Base-by-base conservation (phyloP, 92 coral and sea anemone genomes). In the Meandrina meandrites region DNA sequence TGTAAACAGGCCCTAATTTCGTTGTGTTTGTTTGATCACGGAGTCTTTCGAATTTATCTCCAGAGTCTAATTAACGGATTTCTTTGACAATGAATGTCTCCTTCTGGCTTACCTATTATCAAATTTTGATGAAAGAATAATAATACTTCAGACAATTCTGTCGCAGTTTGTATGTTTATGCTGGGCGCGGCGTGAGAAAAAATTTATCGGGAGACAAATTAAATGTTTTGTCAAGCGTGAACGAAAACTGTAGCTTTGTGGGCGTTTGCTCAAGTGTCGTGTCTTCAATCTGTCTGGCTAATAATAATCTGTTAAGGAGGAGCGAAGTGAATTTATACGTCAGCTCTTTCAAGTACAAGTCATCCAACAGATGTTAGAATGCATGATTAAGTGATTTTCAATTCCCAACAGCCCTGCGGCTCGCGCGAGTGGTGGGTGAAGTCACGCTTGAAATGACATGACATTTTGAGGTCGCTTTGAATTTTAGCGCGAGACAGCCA, bases 401-500 rank as follows among this genome's bases (percentile, higher is more conserved):
- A 82, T 73, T 83, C 87, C 54, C 70, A 35, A 71, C 57, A 34
- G 13, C 80, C 72, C 1, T 6, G 6, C n/a, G n/a, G n/a, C n/a
- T 30, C 42, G 53, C 13, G 77, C 51, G 79, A 19, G 37, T 37
- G 82, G 5, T 10, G 82, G 3, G 81, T 34, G 27, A 82, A 73
- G 87, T 56, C 79, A 84, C 87, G 87, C 87, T 56, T 84, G 50
- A 84, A 48, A 8, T 28, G 51, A 34, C 35, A 54, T 62, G 31
- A 73, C 78, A 73, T 73, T 76, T 77, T n/a, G 36, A 53, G 53
- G 9, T 7, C 21, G 10, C 64, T 85, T 85, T 85, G 88, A 85
- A 85, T 85, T 85, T 85, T 60, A 85, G 88, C 88, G 88, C 88
- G 88, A 85, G 67, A 12, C 45, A 4, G 64, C 88, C 88, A 62